Conservation (phyloP, 2,797 vertebrate species). For the Fistularia commersonii region DNA sequence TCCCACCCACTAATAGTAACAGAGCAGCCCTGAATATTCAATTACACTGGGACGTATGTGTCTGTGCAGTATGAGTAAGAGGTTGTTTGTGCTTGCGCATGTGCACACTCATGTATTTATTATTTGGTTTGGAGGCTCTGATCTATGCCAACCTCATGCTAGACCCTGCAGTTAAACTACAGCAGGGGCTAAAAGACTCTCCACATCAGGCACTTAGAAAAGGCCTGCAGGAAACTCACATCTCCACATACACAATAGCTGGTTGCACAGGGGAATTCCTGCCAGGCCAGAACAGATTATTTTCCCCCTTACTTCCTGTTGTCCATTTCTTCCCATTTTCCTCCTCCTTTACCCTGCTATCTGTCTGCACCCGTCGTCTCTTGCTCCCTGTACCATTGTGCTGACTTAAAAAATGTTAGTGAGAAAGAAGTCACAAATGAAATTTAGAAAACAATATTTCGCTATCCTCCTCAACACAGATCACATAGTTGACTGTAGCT, state of each 20-base stretch:
- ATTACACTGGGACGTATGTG: neutral
- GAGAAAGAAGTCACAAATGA: neutral
- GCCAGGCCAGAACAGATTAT: conserved; percentile 65
- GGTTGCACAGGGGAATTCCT: conserved; percentile 74
- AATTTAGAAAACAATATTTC: no score
- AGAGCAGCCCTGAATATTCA: neutral
- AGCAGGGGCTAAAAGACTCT: conserved; percentile 65
- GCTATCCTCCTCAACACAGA: neutral
- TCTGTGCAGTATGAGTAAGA: neutral
- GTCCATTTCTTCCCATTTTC: conserved; percentile 41
- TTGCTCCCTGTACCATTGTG: conserved; percentile 32
- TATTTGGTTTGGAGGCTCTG: conserved; percentile 61
- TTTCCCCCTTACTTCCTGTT: conserved; percentile 68
- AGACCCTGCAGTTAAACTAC: conserved; percentile 73
- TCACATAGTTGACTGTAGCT: neutral
- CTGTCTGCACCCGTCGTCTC: conserved; percentile 29
- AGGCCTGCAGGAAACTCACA: conserved; percentile 51
- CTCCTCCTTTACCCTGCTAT: conserved; percentile 22
- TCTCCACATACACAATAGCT: conserved; percentile 47
- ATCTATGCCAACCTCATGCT: conserved; percentile 70
- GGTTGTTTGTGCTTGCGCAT: neutral
- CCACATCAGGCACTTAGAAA: conserved; percentile 41
- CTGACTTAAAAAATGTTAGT: conserved; percentile 31
- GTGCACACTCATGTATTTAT: conserved; percentile 37
- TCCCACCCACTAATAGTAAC: neutral